Evolutionary conservation across 2,888 invertebrate species (phyloP).

Genomic region (Synergus umbraculus): DNA sequence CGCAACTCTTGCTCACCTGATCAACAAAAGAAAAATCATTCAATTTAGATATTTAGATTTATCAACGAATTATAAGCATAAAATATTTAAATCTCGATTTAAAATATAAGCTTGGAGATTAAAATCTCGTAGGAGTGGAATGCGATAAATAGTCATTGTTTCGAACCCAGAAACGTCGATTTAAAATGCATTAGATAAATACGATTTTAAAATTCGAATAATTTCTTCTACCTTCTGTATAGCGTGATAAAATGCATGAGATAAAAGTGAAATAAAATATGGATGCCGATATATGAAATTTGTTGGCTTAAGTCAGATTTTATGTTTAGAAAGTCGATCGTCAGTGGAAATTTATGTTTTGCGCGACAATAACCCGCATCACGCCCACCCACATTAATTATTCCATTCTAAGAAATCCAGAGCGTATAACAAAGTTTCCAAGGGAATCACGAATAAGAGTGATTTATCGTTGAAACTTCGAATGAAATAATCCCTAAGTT

Average conservation of each 20-base stretch:
- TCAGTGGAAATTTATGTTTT: constrained; percentile 4
- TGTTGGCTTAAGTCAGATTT: neutral
- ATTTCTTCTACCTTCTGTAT: neutral
- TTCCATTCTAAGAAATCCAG: constrained; percentile 36
- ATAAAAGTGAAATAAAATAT: neutral
- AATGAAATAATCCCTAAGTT: constrained; percentile 38
- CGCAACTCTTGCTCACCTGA: constrained; percentile 82
- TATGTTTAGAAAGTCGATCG: neutral
- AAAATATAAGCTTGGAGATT: neutral
- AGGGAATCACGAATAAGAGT: constrained; percentile 29
- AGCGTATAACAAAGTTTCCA: constrained; percentile 21
- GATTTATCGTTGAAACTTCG: constrained; percentile 36
- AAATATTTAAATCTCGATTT: no score
- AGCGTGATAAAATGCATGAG: neutral
- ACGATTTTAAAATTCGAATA: neutral
- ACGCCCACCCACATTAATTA: constrained; percentile 16
- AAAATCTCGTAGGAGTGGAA: neutral
- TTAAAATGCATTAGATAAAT: neutral
- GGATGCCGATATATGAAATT: neutral
- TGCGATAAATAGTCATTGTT: neutral
- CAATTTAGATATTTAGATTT: neutral
- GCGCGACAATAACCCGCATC: constrained; percentile 12
- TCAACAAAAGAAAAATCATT: neutral
- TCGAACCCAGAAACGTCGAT: neutral
- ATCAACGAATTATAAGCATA: no score